phyloP scores from a whole-genome alignment of 2,888 invertebrate genomes.

The Oeneis ivallda region DNA sequence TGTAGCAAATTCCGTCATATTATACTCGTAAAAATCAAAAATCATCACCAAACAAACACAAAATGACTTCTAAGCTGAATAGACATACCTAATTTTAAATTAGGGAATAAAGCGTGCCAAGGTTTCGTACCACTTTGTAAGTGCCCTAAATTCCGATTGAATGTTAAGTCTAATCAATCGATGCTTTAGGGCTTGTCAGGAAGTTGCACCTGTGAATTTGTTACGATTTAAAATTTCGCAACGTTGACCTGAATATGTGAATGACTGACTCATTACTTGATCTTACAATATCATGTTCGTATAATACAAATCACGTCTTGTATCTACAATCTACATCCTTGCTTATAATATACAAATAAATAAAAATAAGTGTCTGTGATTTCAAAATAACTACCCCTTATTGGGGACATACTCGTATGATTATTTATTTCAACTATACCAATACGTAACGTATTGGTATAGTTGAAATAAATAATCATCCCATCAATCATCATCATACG shows the following conservation, averaged over 20 bases:
- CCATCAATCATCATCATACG: too few species aligned
- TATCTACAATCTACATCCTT: not conserved
- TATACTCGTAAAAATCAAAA: too few species aligned
- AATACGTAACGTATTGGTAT: too few species aligned
- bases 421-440: too few species aligned
- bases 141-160: not conserved
- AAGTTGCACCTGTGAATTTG: conserved; percentile 10
- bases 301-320: conserved; percentile 4
- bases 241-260: conserved; percentile 8
- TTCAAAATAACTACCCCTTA: too few species aligned
- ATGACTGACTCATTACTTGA: conserved; percentile 7
- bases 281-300: not conserved
- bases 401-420: too few species aligned
- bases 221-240: conserved; percentile 9
- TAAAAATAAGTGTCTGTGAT: too few species aligned
- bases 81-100: not conserved
- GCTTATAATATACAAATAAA: too few species aligned
- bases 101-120: not conserved
- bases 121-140: conserved; percentile 4
- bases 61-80: not conserved
- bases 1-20: too few species aligned
- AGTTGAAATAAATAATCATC: too few species aligned
- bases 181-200: conserved; percentile 13
- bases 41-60: not conserved
- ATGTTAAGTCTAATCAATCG: not conserved